Conservation (phyloP, 2,113 vertebrate species). For the Trogon surrucura region DNA sequence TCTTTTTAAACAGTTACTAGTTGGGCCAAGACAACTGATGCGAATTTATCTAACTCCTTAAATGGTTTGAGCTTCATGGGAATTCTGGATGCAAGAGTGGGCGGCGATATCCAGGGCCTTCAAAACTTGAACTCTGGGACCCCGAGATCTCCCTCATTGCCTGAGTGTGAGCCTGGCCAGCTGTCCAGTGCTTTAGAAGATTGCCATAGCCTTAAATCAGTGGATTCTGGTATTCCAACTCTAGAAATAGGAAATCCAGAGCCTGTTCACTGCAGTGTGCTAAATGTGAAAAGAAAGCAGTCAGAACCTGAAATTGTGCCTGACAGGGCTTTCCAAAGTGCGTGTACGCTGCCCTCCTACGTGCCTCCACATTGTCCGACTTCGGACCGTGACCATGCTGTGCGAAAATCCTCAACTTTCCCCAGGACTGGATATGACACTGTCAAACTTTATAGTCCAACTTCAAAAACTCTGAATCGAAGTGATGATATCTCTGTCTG, state of each 20-base stretch:
- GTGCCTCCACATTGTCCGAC: constrained; percentile 60
- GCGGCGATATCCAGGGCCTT: constrained; percentile 49
- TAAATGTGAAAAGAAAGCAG: constrained; percentile 59
- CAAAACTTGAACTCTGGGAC: constrained; percentile 14
- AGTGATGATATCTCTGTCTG: constrained; percentile 88
- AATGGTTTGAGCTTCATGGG: constrained; percentile 72
- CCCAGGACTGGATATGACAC: constrained; percentile 85
- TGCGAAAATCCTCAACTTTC: constrained; percentile 87
- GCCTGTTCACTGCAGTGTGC: constrained; percentile 74
- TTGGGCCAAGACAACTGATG: constrained; percentile 74
- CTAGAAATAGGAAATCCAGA: constrained; percentile 90
- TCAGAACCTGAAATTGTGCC: constrained; percentile 43
- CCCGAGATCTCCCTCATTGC: constrained; percentile 6
- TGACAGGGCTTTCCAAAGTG: constrained; percentile 72
- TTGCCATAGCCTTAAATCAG: constrained; percentile 83
- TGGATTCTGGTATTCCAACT: constrained; percentile 93
- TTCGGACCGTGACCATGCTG: constrained; percentile 66
- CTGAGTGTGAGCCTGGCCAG: constrained; percentile 60
- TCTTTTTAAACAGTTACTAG: constrained; percentile 54
- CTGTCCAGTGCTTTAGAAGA: constrained; percentile 72
- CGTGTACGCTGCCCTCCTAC: constrained; percentile 26
- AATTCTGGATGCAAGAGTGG: constrained; percentile 46
- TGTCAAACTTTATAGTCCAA: constrained; percentile 79
- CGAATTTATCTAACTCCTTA: constrained; percentile 57
- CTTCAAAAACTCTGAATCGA: constrained; percentile 74